Percentiles rank a stretch among this genome's conserved stretches.
These are phyloP conservation scores for Lobophora halterata DNA, from an alignment of 2,888 invertebrate genomes.

Conservation along the genomic window DNA sequence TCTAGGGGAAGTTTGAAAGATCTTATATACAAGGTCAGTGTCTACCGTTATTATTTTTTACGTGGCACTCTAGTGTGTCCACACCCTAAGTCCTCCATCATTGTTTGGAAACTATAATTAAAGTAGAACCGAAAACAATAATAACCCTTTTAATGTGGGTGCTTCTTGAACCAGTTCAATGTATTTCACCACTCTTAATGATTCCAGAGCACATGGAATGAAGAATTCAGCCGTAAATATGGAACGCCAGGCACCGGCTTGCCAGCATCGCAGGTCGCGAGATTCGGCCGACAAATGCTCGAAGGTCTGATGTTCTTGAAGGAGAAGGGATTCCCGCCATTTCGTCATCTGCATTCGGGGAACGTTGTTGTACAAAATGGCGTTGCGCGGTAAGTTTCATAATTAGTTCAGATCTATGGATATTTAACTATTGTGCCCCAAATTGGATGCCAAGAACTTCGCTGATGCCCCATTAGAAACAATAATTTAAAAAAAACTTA, in stretches of 20 bases:
- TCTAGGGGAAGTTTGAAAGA: conserved; percentile 93
- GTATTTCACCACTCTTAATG: neutral
- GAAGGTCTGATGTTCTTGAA: conserved; percentile 92
- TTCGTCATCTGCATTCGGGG: conserved; percentile 93
- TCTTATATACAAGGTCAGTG: conserved; percentile 91
- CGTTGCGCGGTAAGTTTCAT: conserved; percentile 88
- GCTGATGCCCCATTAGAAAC: too few relatives aligned
- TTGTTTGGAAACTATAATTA: too few relatives aligned
- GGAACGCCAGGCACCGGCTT: conserved; percentile 84
- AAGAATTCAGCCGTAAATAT: conserved; percentile 90
- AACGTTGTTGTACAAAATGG: conserved; percentile 96
- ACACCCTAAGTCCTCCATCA: too few relatives aligned
- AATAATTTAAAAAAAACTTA: too few relatives aligned
- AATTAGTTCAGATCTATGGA: too few relatives aligned
- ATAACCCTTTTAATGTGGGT: too few relatives aligned
- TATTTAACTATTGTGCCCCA: conserved; percentile 7
- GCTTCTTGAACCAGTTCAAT: conserved; percentile 36
- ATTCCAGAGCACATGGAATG: conserved; percentile 88
- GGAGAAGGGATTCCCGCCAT: conserved; percentile 93
- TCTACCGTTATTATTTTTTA: too few relatives aligned
- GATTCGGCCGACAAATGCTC: conserved; percentile 92
- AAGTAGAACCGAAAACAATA: too few relatives aligned
- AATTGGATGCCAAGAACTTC: conserved; percentile 12
- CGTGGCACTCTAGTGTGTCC: too few relatives aligned
- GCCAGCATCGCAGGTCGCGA: conserved; percentile 89